phyloP scores from a whole-genome alignment of 2,113 vertebrate genomes.

The Pardalotus punctatus region DNA sequence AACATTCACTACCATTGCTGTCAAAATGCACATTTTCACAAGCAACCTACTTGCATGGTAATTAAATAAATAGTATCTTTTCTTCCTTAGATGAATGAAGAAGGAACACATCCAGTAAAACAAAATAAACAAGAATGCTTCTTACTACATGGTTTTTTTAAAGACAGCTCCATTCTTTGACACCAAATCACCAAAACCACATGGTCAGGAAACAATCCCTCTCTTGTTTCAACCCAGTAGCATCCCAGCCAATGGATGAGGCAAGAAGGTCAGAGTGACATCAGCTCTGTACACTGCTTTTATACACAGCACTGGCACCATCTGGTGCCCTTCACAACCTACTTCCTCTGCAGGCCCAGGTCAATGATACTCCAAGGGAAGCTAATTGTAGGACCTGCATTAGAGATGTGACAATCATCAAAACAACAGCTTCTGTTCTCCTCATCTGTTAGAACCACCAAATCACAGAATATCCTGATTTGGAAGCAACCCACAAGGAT shows the following conservation, averaged over 20 bases:
- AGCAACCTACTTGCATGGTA: background rate
- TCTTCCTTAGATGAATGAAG: background rate
- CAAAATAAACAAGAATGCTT: background rate
- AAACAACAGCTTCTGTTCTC: background rate
- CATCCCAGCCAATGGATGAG: background rate
- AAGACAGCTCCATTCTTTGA: background rate
- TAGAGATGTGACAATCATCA: background rate
- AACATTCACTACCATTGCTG: background rate
- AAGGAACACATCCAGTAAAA: background rate
- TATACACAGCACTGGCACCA: background rate
- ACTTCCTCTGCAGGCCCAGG: fast-evolving
- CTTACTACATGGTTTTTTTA: background rate
- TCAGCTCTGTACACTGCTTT: background rate
- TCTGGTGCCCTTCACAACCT: background rate
- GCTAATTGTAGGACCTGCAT: background rate
- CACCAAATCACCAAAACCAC: background rate
- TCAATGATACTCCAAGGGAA: background rate
- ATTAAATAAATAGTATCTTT: background rate
- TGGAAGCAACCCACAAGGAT: background rate
- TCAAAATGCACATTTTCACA: background rate
- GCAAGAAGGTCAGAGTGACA: background rate
- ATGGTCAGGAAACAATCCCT: background rate
- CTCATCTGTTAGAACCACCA: background rate
- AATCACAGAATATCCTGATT: background rate
- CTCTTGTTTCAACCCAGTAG: background rate